Evolutionary conservation across 1,140 invertebrate species (phyloP).

Genomic region (Drosophila melanica): DNA sequence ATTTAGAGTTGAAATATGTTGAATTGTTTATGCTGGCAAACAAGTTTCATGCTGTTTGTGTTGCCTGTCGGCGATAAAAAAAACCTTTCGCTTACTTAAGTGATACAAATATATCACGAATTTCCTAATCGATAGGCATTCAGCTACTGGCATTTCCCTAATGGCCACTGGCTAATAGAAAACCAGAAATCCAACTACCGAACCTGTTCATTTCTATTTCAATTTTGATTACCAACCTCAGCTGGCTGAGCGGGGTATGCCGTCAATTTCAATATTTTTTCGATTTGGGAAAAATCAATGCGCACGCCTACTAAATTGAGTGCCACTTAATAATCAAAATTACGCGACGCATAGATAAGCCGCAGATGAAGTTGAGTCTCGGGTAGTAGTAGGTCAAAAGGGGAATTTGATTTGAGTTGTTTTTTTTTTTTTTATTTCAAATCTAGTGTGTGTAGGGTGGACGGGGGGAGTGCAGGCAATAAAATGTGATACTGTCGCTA

Average conservation of each 20-base stretch:
- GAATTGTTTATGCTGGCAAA: background rate
- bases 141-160: conserved; percentile 76
- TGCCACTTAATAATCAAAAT: conserved; percentile 81
- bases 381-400: conserved; percentile 61
- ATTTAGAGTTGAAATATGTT: background rate
- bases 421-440: conserved; percentile 4
- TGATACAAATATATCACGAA: conserved; percentile 71
- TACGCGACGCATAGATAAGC: conserved; percentile 75
- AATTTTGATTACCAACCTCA: conserved; percentile 39
- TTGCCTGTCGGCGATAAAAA: background rate
- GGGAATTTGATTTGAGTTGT: conserved; percentile 40
- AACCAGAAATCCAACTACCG: conserved; percentile 34
- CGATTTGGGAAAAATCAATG: conserved; percentile 60
- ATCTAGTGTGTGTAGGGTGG: background rate
- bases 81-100: conserved; percentile 64
- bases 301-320: conserved; percentile 78
- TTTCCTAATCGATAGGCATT: conserved; percentile 68
- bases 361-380: conserved; percentile 35
- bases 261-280: conserved; percentile 76
- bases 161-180: conserved; percentile 55
- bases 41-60: background rate
- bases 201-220: conserved; percentile 30
- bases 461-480: conserved; percentile 11
- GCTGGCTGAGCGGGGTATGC: conserved; percentile 1
- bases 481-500: conserved; percentile 14